phyloP scores from a whole-genome alignment of 2,888 invertebrate genomes.

The Drosophila birchii region DNA sequence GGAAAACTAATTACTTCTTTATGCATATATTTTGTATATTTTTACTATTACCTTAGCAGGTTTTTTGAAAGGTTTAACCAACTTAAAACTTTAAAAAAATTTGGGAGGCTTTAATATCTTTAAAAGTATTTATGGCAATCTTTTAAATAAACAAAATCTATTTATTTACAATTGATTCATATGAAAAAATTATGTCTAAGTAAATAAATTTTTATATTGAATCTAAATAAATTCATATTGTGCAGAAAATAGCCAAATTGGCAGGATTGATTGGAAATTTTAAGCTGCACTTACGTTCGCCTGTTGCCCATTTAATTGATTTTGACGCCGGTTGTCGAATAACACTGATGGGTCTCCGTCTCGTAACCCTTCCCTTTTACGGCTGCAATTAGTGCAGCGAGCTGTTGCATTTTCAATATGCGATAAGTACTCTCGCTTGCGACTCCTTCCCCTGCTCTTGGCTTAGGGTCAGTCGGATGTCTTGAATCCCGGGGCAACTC shows the following conservation, averaged over 20 bases:
- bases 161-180: neutral
- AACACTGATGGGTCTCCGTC: conserved; percentile 25
- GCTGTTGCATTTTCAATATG: conserved; percentile 60
- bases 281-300: conserved; percentile 79
- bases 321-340: conserved; percentile 73
- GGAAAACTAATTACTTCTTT: neutral
- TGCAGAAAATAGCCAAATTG: neutral
- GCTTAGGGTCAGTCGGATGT: conserved; percentile 15
- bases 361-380: conserved; percentile 17
- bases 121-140: neutral
- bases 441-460: conserved; percentile 6
- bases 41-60: neutral
- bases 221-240: neutral
- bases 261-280: conserved; percentile 33
- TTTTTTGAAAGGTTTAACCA: neutral
- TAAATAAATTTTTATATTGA: neutral
- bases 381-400: conserved; percentile 70
- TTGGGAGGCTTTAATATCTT: neutral
- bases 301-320: conserved; percentile 80
- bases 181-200: neutral
- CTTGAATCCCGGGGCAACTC: conserved; percentile 29
- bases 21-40: neutral
- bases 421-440: conserved; percentile 28
- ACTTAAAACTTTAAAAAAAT: neutral
- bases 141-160: neutral